These are phyloP conservation scores for roundworm (Caenorhabditis elegans) DNA, from an alignment of 1,140 invertebrate species.

Conservation along the genomic window WBcel235 BX284604.4:12940001-12940500, in stretches of 20 bases:
- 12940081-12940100: too few relatives aligned
- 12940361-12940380: neutral
- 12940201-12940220: neutral
- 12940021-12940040: too few relatives aligned
- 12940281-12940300: neutral
- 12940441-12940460: neutral
- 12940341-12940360: neutral
- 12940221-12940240: neutral
- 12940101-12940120: too few relatives aligned
- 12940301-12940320: neutral
- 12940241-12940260: neutral
- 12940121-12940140: too few relatives aligned
- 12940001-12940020: too few relatives aligned
- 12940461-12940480: neutral
- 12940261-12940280: neutral
- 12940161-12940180: neutral
- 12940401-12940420: neutral
- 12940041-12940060: too few relatives aligned
- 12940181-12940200: neutral
- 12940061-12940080: too few relatives aligned
- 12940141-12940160: too few relatives aligned
- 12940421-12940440: neutral
- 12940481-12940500: neutral
- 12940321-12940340: neutral
- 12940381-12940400: neutral